These are phyloP conservation scores for Prietella phreatophila DNA, from an alignment of 2,113 vertebrate species.

Conservation along the genomic window DNA sequence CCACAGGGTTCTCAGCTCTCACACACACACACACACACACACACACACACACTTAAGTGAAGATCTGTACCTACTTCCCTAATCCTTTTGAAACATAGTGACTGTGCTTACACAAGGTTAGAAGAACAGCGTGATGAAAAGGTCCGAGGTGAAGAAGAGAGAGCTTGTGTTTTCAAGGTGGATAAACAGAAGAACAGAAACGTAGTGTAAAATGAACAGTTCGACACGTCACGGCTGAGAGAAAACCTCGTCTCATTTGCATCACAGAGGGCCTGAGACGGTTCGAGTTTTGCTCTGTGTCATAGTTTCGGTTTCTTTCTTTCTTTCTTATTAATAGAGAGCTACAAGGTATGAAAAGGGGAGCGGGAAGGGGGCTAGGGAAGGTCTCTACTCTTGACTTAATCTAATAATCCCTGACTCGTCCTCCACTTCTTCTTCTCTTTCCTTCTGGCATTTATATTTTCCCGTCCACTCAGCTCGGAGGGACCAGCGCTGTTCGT, in stretches of 20 bases:
- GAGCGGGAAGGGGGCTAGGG: background rate
- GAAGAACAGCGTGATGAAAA: constrained; percentile 26
- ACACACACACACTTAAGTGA: constrained; percentile 3
- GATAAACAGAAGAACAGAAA: background rate
- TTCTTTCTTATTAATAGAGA: constrained; percentile 3
- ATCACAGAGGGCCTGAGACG: constrained; percentile 26
- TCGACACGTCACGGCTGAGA: constrained; percentile 13
- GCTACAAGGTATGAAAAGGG: constrained; percentile 16
- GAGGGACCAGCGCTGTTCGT: constrained; percentile 48
- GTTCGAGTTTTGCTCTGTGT: constrained; percentile 44
- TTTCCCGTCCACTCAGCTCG: constrained; percentile 51
- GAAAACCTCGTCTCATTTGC: constrained; percentile 47
- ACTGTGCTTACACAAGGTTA: constrained; percentile 10
- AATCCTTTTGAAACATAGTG: constrained; percentile 20
- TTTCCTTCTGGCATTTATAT: constrained; percentile 54
- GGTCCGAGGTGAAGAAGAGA: background rate
- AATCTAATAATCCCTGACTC: constrained; percentile 20
- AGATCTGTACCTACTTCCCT: background rate
- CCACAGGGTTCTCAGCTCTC: constrained; percentile 41
- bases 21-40: constrained; percentile 24
- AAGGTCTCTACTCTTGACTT: background rate
- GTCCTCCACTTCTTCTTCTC: constrained; percentile 40
- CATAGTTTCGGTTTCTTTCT: constrained; percentile 56
- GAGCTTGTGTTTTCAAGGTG: constrained; percentile 18
- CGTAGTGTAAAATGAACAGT: background rate